Percentiles rank a stretch among this genome's conserved stretches.
These are phyloP conservation scores for Zeuzera pyrina DNA, from an alignment of 2,888 invertebrate genomes.

Conservation along the genomic window DNA sequence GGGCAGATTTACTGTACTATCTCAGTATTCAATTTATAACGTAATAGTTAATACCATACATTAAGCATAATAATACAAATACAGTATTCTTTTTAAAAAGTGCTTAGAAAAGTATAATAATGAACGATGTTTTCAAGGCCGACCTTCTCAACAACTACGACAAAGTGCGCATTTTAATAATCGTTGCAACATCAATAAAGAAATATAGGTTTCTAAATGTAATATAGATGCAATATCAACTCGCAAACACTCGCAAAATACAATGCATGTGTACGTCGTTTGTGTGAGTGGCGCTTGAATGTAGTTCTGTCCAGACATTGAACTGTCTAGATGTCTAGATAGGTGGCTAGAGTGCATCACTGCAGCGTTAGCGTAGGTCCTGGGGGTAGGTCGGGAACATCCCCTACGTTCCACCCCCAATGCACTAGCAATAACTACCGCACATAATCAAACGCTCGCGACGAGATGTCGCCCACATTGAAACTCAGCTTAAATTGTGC, in stretches of 20 bases:
- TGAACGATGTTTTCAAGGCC: no score
- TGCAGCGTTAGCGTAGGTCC: conserved; percentile 65
- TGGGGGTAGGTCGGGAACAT: conserved; percentile 43
- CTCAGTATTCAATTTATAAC: no score
- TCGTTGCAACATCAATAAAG: background rate
- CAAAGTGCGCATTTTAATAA: background rate
- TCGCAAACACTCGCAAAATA: conserved; percentile 2
- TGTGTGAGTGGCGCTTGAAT: conserved; percentile 19
- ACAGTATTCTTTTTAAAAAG: no score
- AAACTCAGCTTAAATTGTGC: background rate
- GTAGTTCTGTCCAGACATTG: conserved; percentile 31
- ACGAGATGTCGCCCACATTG: conserved; percentile 2
- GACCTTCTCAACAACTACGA: no score
- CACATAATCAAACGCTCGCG: conserved; percentile 46
- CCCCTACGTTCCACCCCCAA: conserved; percentile 20
- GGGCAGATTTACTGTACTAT: no score
- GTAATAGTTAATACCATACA: no score
- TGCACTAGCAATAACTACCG: conserved; percentile 27
- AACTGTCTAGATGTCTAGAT: conserved; percentile 45
- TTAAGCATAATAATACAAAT: no score
- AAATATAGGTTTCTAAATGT: background rate
- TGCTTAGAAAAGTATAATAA: no score
- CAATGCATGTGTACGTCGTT: conserved; percentile 6
- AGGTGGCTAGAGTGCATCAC: conserved; percentile 53
- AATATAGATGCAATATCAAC: conserved; percentile 18